Evolutionary conservation across 2,113 vertebrate species (phyloP), one percentile per base, ranked within the genome.

Genomic region (Coracopsis vasa): DNA sequence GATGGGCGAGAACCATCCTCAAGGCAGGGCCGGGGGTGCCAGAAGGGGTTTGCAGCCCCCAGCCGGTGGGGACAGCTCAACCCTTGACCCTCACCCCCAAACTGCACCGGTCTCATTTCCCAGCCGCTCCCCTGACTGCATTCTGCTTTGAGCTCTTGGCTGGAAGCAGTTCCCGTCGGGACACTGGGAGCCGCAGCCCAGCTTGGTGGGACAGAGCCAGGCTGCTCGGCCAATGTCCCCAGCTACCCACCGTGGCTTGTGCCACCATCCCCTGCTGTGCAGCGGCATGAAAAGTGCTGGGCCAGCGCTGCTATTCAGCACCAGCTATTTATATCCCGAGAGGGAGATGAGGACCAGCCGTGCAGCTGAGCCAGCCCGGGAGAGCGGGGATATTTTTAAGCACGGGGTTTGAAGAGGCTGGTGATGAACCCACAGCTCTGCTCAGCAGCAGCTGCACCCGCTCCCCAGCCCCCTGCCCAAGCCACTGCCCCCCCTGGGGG

Each of bases 331-430:
- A 94, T 95, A 94, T 66, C 85, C 89, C 8, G 3, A 92, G 93
- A 93, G 86, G 81, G 91, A 94, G 94, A 42, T 66, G 88, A 94
- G 91, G 85, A 93, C 50, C 91, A 93, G 94, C 77, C 81, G 3
- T 6, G 25, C 95, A 95, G 96, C 94, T 96, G 96, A 95, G 94
- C 92, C 94, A 87, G 85, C 85, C 91, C 24, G 4, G 51, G 78
- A 3, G 0, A 78, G 45, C 13, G 1, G 54, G 74, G 92, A 71
- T 95, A 96, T 96, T 94, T 96, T 95, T 95, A 94, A 92, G 82
- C 81, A 11, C 0, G 10, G 41, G 16, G 54, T 92, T 90, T 95
- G 94, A 93, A 95, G 44, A 85, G 93, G 64, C 48, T 85, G 73
- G 79, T 92, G 70, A 96, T 79, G 88, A 96, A 94, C 27, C 70